phyloP scores from a whole-genome alignment of 53 echinoderm and acorn worm genomes.

The Holothuria leucospilota region DNA sequence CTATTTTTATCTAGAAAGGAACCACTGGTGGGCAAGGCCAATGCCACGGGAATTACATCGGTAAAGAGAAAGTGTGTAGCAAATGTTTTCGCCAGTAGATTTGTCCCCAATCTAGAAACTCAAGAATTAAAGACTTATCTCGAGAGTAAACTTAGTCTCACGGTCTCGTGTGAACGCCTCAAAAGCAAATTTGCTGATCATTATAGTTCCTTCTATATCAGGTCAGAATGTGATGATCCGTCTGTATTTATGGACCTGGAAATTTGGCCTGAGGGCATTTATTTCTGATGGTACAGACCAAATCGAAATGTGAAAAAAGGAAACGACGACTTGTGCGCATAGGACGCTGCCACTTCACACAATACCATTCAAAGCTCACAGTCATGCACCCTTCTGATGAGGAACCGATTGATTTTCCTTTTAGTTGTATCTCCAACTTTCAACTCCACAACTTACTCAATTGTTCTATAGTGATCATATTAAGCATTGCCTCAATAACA shows the following conservation, averaged over 20 bases:
- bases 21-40: background rate
- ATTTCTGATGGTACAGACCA: constrained; percentile 18
- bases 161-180: background rate
- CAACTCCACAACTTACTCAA: too few relatives aligned
- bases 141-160: too few relatives aligned
- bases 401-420: too few relatives aligned
- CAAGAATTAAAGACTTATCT: constrained; percentile 1
- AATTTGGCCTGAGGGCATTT: too few relatives aligned
- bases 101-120: too few relatives aligned
- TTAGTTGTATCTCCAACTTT: too few relatives aligned
- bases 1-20: too few relatives aligned
- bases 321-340: too few relatives aligned
- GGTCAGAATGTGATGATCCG: background rate
- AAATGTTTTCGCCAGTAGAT: constrained; percentile 18
- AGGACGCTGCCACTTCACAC: too few relatives aligned
- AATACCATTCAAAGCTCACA: too few relatives aligned
- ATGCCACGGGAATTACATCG: background rate
- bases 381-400: too few relatives aligned
- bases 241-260: too few relatives aligned
- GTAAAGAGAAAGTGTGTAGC: constrained; percentile 15
- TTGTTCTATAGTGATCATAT: background rate
- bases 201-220: constrained; percentile 8
- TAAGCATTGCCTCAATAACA: background rate
- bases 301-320: background rate
- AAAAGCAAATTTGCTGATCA: constrained; percentile 6